Evolutionary conservation across 1,140 invertebrate genomes (phyloP).

Genomic region (Drosophila varians): DNA sequence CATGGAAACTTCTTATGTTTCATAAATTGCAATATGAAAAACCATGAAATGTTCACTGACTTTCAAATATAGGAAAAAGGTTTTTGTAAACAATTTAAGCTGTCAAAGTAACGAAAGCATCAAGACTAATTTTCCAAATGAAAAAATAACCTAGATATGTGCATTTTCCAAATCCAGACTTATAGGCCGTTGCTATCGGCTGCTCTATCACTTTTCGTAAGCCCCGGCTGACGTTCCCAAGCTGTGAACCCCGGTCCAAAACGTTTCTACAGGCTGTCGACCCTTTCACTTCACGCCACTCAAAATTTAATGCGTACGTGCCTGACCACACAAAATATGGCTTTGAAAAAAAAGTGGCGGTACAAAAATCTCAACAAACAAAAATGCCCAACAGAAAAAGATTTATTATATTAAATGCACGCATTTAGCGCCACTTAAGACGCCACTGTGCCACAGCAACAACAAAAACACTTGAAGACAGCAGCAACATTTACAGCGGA

Average conservation of each 20-base stretch:
- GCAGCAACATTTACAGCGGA: conserved; percentile 15
- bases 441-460: conserved; percentile 48
- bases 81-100: not conserved
- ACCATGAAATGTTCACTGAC: too few species aligned
- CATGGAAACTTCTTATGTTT: too few species aligned
- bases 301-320: conserved; percentile 67
- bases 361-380: conserved; percentile 17
- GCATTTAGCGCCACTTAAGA: conserved; percentile 80
- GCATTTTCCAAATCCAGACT: conserved; percentile 18
- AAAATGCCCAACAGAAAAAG: conserved; percentile 46
- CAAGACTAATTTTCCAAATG: not conserved
- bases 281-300: conserved; percentile 73
- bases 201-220: conserved; percentile 13
- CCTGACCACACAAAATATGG: conserved; percentile 63
- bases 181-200: conserved; percentile 14
- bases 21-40: too few species aligned
- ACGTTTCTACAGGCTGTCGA: conserved; percentile 64
- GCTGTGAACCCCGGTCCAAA: conserved; percentile 7
- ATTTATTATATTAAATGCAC: conserved; percentile 79
- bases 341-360: conserved; percentile 44
- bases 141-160: conserved; percentile 9
- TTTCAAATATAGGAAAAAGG: not conserved
- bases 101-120: not conserved
- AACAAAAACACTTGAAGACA: not conserved
- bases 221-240: conserved; percentile 3